Evolutionary conservation across 2,888 invertebrate species (phyloP), one percentile per base, ranked within the genome.

Genomic region (Molanna angustata): DNA sequence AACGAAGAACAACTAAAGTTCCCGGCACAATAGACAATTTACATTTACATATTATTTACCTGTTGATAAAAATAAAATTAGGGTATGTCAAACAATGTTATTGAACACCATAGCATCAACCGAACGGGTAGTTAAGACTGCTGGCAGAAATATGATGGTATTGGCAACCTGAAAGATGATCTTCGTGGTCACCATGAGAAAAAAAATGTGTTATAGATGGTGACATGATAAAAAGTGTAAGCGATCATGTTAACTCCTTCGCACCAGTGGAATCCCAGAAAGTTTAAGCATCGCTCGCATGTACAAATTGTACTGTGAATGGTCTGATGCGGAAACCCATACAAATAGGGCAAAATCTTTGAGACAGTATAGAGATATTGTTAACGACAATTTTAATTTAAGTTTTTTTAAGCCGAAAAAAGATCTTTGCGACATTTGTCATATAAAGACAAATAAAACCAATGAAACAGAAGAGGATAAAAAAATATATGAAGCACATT

Each of bases 341-440:
- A 4, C 6, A 6, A 13, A 13, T 11, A 35, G 14, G 13, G 35
- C 35, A 11, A 35, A 4, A 13, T 13, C 35, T 11, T 6, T 11
- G 35, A 4, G 35, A 35, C 35, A 35, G 13, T 35, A 35, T n/a
- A 35, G 35, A 13, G 35, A 35, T n/a, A 35, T 35, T 4, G 35
- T 35, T 4, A 35, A 35, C 14, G 13, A 35, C 9, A 35, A 35
- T n/a, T 35, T 35, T 35, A 35, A 35, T 11, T 4, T 35, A 13
- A 11, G 9, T 35, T 35, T 35, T 35, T 35, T 35, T 13, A 35
- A 11, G 4, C 35, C 35, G 4, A 35, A 35, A 13, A 35, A 35
- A 35, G 35, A 35, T 35, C 35, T 4, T 4, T 35, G 35, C 14
- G 35, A 35, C 13, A 6, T 11, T 6, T 35, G 35, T 13, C 35